Percentiles rank a stretch among this genome's conserved stretches.
These are phyloP conservation scores for Bombus fervidus DNA, from an alignment of 1,140 invertebrate genomes.

Conservation along the genomic window DNA sequence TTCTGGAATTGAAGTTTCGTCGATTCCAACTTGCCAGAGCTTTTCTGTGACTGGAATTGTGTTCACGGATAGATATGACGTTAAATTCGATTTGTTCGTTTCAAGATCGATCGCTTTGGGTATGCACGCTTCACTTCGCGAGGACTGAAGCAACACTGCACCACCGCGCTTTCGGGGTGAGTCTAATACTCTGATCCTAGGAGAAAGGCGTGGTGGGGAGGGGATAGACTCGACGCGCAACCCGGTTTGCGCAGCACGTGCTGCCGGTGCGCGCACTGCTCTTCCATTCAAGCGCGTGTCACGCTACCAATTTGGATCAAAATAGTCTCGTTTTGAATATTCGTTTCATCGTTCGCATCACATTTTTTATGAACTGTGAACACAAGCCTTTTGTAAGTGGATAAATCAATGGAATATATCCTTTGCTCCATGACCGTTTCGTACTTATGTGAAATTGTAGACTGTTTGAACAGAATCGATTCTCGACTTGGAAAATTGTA, in stretches of 20 bases:
- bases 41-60: background rate
- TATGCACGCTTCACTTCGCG: slow-evolving; percentile 66
- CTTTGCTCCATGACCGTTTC: background rate
- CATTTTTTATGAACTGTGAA: too few relatives aligned
- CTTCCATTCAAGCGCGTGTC: background rate
- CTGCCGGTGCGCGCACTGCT: background rate
- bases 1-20: background rate
- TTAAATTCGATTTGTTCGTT: background rate
- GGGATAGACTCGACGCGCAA: slow-evolving; percentile 63
- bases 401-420: background rate
- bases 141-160: slow-evolving; percentile 71
- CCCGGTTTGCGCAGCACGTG: slow-evolving; percentile 76
- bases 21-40: too few relatives aligned
- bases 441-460: background rate
- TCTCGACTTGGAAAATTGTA: background rate
- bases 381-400: too few relatives aligned
- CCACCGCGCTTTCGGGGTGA: slow-evolving; percentile 55
- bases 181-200: slow-evolving; percentile 49
- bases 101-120: background rate
- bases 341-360: background rate
- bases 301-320: background rate
- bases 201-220: slow-evolving; percentile 15
- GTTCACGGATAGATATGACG: background rate
- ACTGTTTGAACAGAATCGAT: background rate
- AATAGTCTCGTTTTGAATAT: background rate